Conservation (phyloP, 2,797 vertebrate genomes). For the Anguilla marmorata region DNA sequence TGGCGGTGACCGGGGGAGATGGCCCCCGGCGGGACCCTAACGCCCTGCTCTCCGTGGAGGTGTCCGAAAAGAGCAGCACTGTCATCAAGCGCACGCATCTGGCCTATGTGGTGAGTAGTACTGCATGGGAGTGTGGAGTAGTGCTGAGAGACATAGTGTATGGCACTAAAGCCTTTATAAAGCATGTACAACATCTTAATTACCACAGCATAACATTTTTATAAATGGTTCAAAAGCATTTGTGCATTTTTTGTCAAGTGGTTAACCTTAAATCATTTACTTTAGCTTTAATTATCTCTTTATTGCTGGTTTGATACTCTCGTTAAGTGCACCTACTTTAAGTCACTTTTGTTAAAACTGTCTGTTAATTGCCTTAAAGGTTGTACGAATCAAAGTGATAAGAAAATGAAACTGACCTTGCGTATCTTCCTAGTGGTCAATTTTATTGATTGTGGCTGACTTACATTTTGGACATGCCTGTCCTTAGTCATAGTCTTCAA, state of each 20-base stretch:
- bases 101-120: constrained; percentile 79
- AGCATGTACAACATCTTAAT: not conserved
- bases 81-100: constrained; percentile 80
- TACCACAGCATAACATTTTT: not conserved
- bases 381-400: not conserved
- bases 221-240: not conserved
- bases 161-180: not conserved
- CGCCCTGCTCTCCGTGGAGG: constrained; percentile 74
- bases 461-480: not conserved
- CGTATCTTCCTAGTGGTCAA: not conserved
- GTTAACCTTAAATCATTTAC: not conserved
- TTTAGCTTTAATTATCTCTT: not conserved
- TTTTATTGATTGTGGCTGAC: not conserved
- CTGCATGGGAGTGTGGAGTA: not conserved
- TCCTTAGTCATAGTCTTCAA: not conserved
- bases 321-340: too few species aligned
- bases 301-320: not conserved
- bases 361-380: not conserved
- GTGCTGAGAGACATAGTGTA: not conserved
- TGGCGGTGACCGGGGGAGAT: constrained; percentile 61
- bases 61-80: constrained; percentile 79
- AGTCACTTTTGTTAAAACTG: too few species aligned
- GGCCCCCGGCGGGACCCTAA: constrained; percentile 73
- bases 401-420: not conserved
- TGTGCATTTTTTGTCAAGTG: not conserved